Conservation (phyloP, 2,888 invertebrate genomes). For the Subacronicta megacephala region DNA sequence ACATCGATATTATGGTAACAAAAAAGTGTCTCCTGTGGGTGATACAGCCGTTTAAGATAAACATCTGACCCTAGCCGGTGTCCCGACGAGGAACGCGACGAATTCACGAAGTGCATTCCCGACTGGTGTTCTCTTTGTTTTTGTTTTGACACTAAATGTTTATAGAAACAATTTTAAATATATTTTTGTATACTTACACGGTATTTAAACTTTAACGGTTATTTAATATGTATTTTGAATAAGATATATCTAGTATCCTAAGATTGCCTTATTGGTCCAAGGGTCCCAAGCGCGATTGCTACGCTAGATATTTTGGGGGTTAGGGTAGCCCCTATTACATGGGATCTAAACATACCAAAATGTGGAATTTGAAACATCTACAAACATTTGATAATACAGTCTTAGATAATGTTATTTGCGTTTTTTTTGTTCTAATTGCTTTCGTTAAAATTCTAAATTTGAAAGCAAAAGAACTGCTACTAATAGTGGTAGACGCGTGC, state of each 20-base stretch:
- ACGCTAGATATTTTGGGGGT: too few species aligned
- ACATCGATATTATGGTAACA: slow-evolving; percentile 83
- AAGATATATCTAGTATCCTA: background rate
- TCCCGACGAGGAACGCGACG: slow-evolving; percentile 81
- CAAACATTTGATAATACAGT: too few species aligned
- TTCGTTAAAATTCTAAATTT: background rate
- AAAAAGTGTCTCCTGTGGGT: slow-evolving; percentile 88
- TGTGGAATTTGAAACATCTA: too few species aligned
- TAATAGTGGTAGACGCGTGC: slow-evolving; percentile 69
- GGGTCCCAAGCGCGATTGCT: too few species aligned
- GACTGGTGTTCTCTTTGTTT: slow-evolving; percentile 68
- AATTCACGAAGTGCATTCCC: slow-evolving; percentile 85
- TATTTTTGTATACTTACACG: slow-evolving; percentile 42
- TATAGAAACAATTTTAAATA: slow-evolving; percentile 49
- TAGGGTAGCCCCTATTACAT: too few species aligned
- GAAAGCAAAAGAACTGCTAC: background rate
- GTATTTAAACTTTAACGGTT: too few species aligned
- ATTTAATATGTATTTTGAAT: slow-evolving; percentile 45
- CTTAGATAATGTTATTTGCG: background rate
- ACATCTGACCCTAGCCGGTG: slow-evolving; percentile 84
- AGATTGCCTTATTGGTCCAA: too few species aligned
- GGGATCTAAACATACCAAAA: too few species aligned
- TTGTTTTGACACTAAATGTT: slow-evolving; percentile 72
- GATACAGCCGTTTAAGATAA: slow-evolving; percentile 89
- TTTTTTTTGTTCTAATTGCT: background rate